Base-by-base conservation (phyloP, 2,113 vertebrate species). In the Myiagra hebetior region DNA sequence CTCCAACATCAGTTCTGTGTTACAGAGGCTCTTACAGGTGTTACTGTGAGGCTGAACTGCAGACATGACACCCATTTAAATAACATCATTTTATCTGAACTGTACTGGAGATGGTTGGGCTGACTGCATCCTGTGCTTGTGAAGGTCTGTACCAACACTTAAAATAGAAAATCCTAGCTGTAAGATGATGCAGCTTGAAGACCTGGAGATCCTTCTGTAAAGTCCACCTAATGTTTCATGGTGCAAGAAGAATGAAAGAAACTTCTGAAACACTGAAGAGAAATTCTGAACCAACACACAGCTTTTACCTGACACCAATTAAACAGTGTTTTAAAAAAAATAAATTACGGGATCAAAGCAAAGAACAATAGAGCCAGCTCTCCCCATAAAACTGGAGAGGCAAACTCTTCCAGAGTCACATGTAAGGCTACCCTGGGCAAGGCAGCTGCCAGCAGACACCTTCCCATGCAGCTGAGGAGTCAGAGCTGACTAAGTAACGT, bases 271-370 rank as follows among this genome's bases (percentile, higher is more conserved):
- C 33, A 47, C 1, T 33, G 19, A 73, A 56, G 68, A 30, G 37
- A 78, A 73, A n/a, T 44, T 84, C 47, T 55, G 33, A 88, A 74
- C 13, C 31, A 91, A 72, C 13, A 60, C 14, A 75, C 10, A 52
- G 18, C 6, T 89, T 93, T 72, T 35, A 91, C 64, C 24, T 49
- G 31, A 82, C 37, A 89, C 3, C 12, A 53, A 13, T 39, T 57
- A 73, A 74, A 78, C 1, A 59, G 62, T 23, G 13, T 62, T 39
- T 63, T 30, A 3, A 57, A 65, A 85, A 84, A 14, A 18, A 9
- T 2, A 19, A 15, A 41, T 26, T 5, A 13, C 0, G 0, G 27
- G 15, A 46, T 72, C 49, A 56, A 87, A 89, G 73, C 0, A 0
- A 17, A 73, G 15, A 90, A 27, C 35, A 87, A 21, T 1, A 68